phyloP scores from a whole-genome alignment of 2,113 vertebrate genomes.

The Argyrosomus japonicus region DNA sequence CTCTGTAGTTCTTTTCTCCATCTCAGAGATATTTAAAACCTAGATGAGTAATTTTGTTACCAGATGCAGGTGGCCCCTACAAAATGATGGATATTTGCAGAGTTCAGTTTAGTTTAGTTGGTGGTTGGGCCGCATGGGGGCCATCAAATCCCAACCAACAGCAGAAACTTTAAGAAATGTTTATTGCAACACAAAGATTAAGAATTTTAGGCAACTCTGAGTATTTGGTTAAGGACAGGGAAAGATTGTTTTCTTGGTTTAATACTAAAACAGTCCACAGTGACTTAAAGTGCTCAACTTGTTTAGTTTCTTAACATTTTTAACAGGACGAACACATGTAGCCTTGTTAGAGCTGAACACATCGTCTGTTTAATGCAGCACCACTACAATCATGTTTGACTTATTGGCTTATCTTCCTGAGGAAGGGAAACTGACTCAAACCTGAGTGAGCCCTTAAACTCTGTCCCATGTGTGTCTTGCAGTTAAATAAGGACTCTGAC shows the following conservation, averaged over 20 bases:
- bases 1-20: too few species aligned
- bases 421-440: background rate
- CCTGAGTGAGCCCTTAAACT: background rate
- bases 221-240: background rate
- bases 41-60: too few species aligned
- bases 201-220: background rate
- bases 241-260: background rate
- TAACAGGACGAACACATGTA: background rate
- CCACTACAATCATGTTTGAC: background rate
- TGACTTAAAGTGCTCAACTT: too few species aligned
- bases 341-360: background rate
- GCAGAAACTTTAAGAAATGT: too few species aligned
- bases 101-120: too few species aligned
- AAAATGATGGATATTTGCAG: too few species aligned
- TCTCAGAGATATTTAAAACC: too few species aligned
- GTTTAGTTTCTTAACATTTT: background rate
- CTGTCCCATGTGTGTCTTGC: background rate
- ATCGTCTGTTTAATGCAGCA: background rate
- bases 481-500: constrained; percentile 16
- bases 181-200: too few species aligned
- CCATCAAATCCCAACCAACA: too few species aligned
- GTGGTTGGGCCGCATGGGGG: too few species aligned
- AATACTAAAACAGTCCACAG: background rate
- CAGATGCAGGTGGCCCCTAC: too few species aligned
- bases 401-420: background rate